These are phyloP conservation scores for Chirona hameri DNA, from an alignment of 2,888 invertebrate genomes.

Conservation along the genomic window DNA sequence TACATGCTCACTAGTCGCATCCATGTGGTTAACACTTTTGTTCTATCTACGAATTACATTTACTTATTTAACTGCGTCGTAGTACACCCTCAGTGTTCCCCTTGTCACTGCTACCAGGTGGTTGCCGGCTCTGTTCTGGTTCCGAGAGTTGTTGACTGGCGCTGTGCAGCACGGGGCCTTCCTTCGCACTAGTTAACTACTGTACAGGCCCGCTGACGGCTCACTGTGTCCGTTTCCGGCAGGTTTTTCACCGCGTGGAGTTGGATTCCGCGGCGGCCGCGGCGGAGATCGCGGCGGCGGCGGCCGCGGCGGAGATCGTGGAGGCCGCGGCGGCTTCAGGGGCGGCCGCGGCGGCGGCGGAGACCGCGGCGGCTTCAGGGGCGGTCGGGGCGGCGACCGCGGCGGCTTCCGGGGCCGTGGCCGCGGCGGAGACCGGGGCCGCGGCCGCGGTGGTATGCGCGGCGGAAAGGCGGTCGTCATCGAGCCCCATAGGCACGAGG, in stretches of 20 bases:
- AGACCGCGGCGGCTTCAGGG: constrained; percentile 39
- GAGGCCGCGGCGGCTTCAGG: constrained; percentile 37
- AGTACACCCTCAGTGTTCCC: too few relatives aligned
- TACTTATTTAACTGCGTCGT: too few relatives aligned
- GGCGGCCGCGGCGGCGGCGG: constrained; percentile 43
- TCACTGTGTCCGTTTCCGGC: neutral
- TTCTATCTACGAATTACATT: too few relatives aligned
- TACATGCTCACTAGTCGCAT: too few relatives aligned
- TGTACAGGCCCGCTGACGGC: too few relatives aligned
- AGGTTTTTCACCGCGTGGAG: constrained; percentile 39
- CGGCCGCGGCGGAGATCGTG: constrained; percentile 33
- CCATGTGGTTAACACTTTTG: too few relatives aligned
- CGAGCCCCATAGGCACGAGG: constrained; percentile 93
- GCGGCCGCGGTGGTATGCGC: constrained; percentile 59
- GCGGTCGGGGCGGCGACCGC: constrained; percentile 40
- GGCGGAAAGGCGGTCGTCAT: constrained; percentile 92
- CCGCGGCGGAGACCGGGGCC: constrained; percentile 43
- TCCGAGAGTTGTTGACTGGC: too few relatives aligned
- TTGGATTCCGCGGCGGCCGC: constrained; percentile 33
- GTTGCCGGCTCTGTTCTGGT: too few relatives aligned
- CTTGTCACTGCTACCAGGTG: too few relatives aligned
- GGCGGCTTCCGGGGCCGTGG: constrained; percentile 49
- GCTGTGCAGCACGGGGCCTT: too few relatives aligned
- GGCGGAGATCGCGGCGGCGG: constrained; percentile 37
- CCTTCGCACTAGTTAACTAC: too few relatives aligned